Conservation (phyloP, 1,140 invertebrate genomes). For the Chlorops oryzae region DNA sequence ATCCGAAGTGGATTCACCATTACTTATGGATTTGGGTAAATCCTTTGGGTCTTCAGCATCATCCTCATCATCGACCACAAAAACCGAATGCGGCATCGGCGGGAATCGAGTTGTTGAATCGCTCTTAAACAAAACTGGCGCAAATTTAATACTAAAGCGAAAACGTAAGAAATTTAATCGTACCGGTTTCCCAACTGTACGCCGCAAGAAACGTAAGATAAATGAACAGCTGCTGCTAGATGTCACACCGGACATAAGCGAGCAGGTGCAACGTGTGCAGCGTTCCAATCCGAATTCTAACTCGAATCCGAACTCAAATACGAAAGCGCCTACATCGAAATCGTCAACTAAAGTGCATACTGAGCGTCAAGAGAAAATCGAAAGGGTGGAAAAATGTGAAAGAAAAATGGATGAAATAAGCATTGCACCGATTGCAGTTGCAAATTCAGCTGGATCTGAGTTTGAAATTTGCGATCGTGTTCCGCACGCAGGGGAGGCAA, state of each 20-base stretch:
- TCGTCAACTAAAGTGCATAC: too few species aligned
- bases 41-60: slow-evolving; percentile 13
- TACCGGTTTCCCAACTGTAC: slow-evolving; percentile 78
- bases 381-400: too few species aligned
- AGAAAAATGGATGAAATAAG: too few species aligned
- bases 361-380: too few species aligned
- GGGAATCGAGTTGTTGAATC: slow-evolving; percentile 36
- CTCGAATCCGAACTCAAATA: too few species aligned
- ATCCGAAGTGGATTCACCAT: slow-evolving; percentile 37
- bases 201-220: slow-evolving; percentile 74
- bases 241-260: slow-evolving; percentile 7
- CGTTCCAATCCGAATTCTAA: neutral
- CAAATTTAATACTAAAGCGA: slow-evolving; percentile 57
- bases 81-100: slow-evolving; percentile 27
- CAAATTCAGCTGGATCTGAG: slow-evolving; percentile 9
- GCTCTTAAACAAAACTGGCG: slow-evolving; percentile 34
- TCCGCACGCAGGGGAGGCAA: slow-evolving; percentile 58
- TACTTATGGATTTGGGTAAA: slow-evolving; percentile 32
- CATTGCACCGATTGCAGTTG: neutral
- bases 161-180: slow-evolving; percentile 74
- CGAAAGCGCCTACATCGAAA: too few species aligned
- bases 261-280: neutral
- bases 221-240: slow-evolving; percentile 17
- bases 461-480: slow-evolving; percentile 57
- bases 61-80: slow-evolving; percentile 20